phyloP scores from a whole-genome alignment of 1,140 invertebrate species.

The Pogonomyrmex barbatus region DNA sequence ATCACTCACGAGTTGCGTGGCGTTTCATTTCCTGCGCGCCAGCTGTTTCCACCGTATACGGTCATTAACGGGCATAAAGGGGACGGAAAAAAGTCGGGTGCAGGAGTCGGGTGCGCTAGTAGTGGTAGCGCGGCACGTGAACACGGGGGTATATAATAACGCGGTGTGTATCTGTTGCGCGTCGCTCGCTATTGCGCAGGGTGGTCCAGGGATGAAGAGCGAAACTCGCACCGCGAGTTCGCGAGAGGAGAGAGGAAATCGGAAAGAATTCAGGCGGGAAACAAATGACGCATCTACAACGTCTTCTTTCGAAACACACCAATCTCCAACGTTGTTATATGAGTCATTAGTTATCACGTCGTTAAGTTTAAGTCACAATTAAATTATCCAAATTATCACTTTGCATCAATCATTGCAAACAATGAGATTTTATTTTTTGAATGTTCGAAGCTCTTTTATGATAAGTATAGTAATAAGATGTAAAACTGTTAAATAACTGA shows the following conservation, averaged over 20 bases:
- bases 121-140: slow-evolving; percentile 27
- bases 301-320: slow-evolving; percentile 12
- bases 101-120: slow-evolving; percentile 18
- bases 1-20: slow-evolving; percentile 77
- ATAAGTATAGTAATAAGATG: background rate
- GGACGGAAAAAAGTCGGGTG: slow-evolving; percentile 50
- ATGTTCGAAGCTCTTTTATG: background rate
- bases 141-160: slow-evolving; percentile 44
- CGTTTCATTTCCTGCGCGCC: slow-evolving; percentile 76
- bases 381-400: background rate
- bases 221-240: background rate
- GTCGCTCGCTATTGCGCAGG: slow-evolving; percentile 39
- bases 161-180: slow-evolving; percentile 73
- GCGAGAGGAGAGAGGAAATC: background rate
- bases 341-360: background rate
- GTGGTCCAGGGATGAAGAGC: slow-evolving; percentile 17
- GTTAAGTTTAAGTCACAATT: slow-evolving; percentile 14
- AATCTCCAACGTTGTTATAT: background rate
- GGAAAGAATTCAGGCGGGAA: slow-evolving; percentile 32
- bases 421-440: background rate
- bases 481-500: background rate
- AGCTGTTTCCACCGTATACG: slow-evolving; percentile 73
- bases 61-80: slow-evolving; percentile 67
- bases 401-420: background rate
- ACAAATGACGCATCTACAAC: slow-evolving; percentile 14